phyloP scores from a whole-genome alignment of 2,113 vertebrate genomes.

The Heterochromis multidens region DNA sequence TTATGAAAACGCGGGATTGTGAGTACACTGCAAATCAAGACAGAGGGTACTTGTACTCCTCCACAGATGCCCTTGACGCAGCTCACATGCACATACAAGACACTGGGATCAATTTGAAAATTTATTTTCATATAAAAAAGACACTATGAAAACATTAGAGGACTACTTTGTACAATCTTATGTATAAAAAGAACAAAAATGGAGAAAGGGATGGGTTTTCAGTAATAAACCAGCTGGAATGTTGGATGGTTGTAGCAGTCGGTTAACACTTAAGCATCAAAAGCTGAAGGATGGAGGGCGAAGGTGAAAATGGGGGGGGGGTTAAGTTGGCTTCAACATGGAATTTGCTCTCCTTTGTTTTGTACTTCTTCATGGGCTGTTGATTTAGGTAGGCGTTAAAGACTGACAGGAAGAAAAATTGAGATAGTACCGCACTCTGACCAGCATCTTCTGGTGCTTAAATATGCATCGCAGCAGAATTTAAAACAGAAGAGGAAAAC shows the following conservation, averaged over 20 bases:
- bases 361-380: not conserved
- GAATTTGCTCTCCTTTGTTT: constrained; percentile 3
- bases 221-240: constrained; percentile 53
- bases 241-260: constrained; percentile 27
- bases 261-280: constrained; percentile 43
- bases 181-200: constrained; percentile 74
- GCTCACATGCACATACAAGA: constrained; percentile 15
- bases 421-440: not conserved
- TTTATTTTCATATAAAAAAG: constrained; percentile 82
- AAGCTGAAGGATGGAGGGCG: constrained; percentile 8
- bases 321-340: not conserved
- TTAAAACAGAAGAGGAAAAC: not conserved
- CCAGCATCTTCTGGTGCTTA: not conserved
- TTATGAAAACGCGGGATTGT: constrained; percentile 33
- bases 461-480: not conserved
- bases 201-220: constrained; percentile 38
- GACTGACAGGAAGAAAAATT: constrained; percentile 3
- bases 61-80: constrained; percentile 37
- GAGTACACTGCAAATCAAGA: constrained; percentile 25
- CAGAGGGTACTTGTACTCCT: not conserved
- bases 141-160: constrained; percentile 82
- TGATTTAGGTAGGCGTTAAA: not conserved
- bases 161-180: constrained; percentile 79
- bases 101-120: constrained; percentile 69
- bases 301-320: not conserved